These are phyloP conservation scores for Disparrhopalites patrizii DNA, from an alignment of 2,888 invertebrate species.

Conservation along the genomic window DNA sequence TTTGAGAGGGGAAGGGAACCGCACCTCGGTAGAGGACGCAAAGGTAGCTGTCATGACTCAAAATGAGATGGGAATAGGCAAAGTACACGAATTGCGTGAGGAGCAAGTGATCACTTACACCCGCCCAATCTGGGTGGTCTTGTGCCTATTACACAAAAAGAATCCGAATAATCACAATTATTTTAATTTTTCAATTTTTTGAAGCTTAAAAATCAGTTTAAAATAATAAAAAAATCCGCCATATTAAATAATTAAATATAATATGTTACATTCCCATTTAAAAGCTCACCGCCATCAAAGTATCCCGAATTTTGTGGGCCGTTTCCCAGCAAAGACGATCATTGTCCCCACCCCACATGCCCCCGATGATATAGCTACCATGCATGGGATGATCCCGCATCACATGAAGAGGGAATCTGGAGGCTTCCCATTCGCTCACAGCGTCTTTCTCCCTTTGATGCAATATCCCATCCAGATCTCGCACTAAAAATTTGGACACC, in stretches of 20 bases:
- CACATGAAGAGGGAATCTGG: conserved; percentile 8
- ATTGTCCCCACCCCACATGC: conserved; percentile 50
- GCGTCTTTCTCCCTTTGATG: conserved; percentile 12
- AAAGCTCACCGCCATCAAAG: no score
- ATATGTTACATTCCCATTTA: no score
- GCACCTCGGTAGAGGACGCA: neutral
- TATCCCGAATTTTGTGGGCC: neutral
- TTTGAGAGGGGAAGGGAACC: neutral
- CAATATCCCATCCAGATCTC: conserved; percentile 9
- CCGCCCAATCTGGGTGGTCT: no score
- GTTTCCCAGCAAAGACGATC: conserved; percentile 29
- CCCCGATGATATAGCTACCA: conserved; percentile 46
- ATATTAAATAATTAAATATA: no score
- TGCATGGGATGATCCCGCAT: conserved; percentile 17
- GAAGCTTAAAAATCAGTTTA: no score
- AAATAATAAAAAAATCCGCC: no score
- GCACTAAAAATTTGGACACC: neutral
- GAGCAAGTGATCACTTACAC: no score
- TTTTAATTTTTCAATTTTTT: no score
- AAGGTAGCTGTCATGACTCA: neutral
- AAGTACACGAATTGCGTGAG: no score
- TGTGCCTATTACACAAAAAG: no score
- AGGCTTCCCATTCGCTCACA: conserved; percentile 22
- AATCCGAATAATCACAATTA: no score
- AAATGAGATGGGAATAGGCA: no score